Evolutionary conservation across 1,140 invertebrate species (phyloP), one percentile per base, ranked within the genome.

Genomic region (Drosophila trapezifrons): DNA sequence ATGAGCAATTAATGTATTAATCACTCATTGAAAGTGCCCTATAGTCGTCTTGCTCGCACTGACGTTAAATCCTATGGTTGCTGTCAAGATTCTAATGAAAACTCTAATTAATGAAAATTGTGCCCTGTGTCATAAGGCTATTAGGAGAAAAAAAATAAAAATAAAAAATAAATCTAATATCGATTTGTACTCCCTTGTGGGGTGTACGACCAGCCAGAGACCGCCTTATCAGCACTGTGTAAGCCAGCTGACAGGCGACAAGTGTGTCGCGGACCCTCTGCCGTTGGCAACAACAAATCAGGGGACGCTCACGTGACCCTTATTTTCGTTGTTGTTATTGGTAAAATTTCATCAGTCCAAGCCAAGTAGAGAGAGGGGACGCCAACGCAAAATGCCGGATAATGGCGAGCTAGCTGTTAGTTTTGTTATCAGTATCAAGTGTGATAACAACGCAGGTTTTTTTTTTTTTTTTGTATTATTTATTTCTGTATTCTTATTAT

Each of bases 301-400:
- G 51, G 32, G 22, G 10, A 20, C 17, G 37, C 67, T 46, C 70
- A 73, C 67, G 70, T 72, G 67, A 73, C 70, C 27, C 64, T n/a
- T 46, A 38, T 52, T 35, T 35, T 8, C 0, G 18, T 37, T n/a
- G 13, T 71, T 58, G 65, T 70, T 71, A 70, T 71, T 70, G 51
- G 43, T 49, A 47, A 22, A n/a, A 71, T 70, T 56, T 71, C 49
- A 47, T 47, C 15, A 46, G 38, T 8, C n/a, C 2, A n/a, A n/a
- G 27, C 38, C 20, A n/a, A n/a, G 20, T 17, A 18, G 3, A 20
- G 7, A 13, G n/a, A 32, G 25, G n/a, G 25, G 25, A 65, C 15
- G 38, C 18, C 38, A 62, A 43, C 54, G 32, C 60, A 55, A 62
- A 42, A 4, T 22, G 17, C 22, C 29, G 37, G 10, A 49, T 49